Base-by-base conservation (phyloP, 1,140 invertebrate species). In the Leptoteleia sp. region DNA sequence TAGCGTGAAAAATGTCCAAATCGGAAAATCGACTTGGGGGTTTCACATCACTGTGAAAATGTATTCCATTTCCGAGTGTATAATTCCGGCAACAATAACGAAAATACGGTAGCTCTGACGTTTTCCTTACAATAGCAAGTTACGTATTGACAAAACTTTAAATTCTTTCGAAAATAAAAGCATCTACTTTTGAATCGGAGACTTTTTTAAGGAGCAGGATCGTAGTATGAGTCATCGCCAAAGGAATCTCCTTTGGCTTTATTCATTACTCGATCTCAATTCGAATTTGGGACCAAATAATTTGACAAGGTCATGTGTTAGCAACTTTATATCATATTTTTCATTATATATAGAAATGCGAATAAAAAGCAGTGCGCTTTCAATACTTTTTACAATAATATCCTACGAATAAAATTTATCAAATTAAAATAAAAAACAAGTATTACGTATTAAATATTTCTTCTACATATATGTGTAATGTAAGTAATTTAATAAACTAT, bases 121-220 rank as follows among this genome's bases (percentile, higher is more conserved):
- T 55, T 68, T 71, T 17, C 4, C 3, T 8, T 35, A 71, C 45
- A 71, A 71, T 59, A 35, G 45, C 27, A 4, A 27, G 33, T 61
- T 61, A 35, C 45, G 35, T 52, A 71, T 71, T 70, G 65, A 70
- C 65, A 59, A 68, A 57, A 68, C 48, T 68, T 33, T 38, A 68
- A 55, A 68, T 68, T 68, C 64, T 37, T 68, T 12, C 9, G 50
- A 57, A 68, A 68, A 47, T 33, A 12, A 43, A 43, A 9, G 40
- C 43, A 67, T 11, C 29, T 52, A 64, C 40, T 57, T 68, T 55
- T 55, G 40, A 68, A 68, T 55, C 25, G n/a, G 48, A 13, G 22
- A 40, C 11, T 38, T 57, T 55, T 43, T 68, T 38, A 13, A 17
- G 25, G n/a, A 19, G 8, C 17, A 9, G 59, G n/a, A 19, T 40